Evolutionary conservation across 2,888 invertebrate genomes (phyloP), one percentile per base, ranked within the genome.

Genomic region (Corythucha ciliata): DNA sequence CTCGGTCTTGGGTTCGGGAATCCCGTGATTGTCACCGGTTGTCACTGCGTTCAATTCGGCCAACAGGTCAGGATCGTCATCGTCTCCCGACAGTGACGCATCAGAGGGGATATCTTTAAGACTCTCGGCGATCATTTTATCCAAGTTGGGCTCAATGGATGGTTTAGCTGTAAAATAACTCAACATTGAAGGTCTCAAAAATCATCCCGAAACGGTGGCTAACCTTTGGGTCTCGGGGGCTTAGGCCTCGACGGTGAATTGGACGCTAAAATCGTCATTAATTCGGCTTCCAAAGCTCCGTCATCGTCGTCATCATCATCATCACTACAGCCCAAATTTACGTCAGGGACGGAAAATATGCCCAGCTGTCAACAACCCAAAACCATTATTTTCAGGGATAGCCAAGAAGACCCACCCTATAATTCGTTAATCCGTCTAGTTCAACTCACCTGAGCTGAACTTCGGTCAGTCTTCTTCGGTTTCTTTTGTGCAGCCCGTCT

Each of bases 251-350:
- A 49, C 16, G n/a, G n/a, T n/a, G n/a, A n/a, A n/a, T n/a, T n/a
- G n/a, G 50, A 40, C 10, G 53, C 51, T 21, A 60, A 46, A 20
- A 58, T 57, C 3, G 54, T 50, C 33, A 59, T 41, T 40, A 92
- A 69, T 68, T 93, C 92, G 0, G 88, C 89, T 67, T 92, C 92
- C 57, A 92, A 71, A 64, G 89, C 90, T 53, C 80, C 80, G 64
- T 91, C 90, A 61, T 75, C 72, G 0, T 68, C 76, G 55, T 73
- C 72, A 61, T 75, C 77, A 62, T 75, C 77, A 49, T 75, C 75
- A 32, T 72, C 63, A 55, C 75, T 77, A 48, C 75, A 75, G 44
- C 77, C 72, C 54, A 78, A 76, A 61, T 76, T 75, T 36, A 79
- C 69, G 62, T 74, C 61, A 21, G 82, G 79, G 54, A 87, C 75